Evolutionary conservation across 92 coral and sea anemone genomes (phyloP), one percentile per base, ranked within the genome.

Genomic region (Epizoanthus illoricatus): DNA sequence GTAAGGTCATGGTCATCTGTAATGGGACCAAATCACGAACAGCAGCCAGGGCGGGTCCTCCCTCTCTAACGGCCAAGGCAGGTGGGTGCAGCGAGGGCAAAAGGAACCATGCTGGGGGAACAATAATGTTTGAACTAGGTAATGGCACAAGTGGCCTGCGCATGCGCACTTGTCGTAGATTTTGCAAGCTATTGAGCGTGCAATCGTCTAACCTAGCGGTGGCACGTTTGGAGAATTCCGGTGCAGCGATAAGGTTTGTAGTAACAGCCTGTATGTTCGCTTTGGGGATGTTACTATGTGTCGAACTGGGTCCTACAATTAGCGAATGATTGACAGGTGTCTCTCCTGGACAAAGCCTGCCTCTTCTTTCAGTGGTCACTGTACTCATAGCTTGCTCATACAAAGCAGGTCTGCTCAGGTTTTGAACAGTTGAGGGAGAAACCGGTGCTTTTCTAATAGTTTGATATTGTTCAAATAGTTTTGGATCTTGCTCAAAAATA

Each of bases 111-210:
- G 71, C 69, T 45, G 56, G 56, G 15, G 82, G 71, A 2, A 13
- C 15, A 42, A 45, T 58, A n/a, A n/a, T 52, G 40, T 63, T 69
- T 42, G 68, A 42, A 61, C 71, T 41, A 15, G 28, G 60, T 57
- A 40, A 19, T 61, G 82, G 82, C n/a, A 45, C 72, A 0, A 61
- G 17, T 42, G 67, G 71, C 21, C 65, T 43, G 59, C 23, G 71
- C 82, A 78, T 43, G 71, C 60, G 52, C 6, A 64, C 56, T 45
- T 62, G 71, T 41, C n/a, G 60, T 1, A 78, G 71, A 58, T 78
- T 78, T 41, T 11, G 71, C 82, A 71, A 78, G 9, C 45, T 62
- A 33, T 63, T 61, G 15, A 20, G 58, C 4, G 11, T 40, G 24
- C 12, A 61, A 8, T 21, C 21, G 2, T 76, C 13, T 8, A 5